Percentiles rank a stretch among this genome's conserved stretches.
Conservation (phyloP, 1,140 invertebrate species). For the Hyles euphorbiae region DNA sequence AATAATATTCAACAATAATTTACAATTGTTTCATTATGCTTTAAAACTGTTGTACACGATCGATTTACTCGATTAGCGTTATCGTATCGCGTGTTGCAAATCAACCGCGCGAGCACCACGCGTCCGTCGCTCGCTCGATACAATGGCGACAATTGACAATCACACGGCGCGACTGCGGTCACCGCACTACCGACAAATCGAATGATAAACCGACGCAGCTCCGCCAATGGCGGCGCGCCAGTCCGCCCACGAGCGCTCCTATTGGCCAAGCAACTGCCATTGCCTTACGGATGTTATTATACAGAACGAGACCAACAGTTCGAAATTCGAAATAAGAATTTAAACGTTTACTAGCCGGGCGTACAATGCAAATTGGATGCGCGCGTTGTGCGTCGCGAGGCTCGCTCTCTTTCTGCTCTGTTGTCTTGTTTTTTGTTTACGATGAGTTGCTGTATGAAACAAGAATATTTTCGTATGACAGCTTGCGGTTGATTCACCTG, state of each 20-base stretch:
- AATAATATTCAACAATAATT: constrained; percentile 11
- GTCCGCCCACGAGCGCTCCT: constrained; percentile 56
- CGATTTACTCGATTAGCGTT: constrained; percentile 41
- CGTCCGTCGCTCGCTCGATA: constrained; percentile 52
- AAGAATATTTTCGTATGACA: constrained; percentile 33
- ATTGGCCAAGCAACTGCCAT: constrained; percentile 73
- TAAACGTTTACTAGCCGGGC: constrained; percentile 64
- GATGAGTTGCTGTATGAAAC: constrained; percentile 27
- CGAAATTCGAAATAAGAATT: constrained; percentile 70
- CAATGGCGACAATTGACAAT: constrained; percentile 73
- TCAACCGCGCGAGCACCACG: constrained; percentile 42
- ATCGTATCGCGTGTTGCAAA: constrained; percentile 55
- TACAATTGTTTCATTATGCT: constrained; percentile 15
- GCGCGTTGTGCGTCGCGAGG: constrained; percentile 39
- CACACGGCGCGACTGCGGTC: constrained; percentile 62
- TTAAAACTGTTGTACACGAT: constrained; percentile 36
- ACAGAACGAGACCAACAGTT: constrained; percentile 68
- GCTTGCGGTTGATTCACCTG: constrained; percentile 23
- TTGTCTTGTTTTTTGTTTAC: constrained; percentile 43
- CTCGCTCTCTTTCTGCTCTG: constrained; percentile 52
- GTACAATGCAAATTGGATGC: constrained; percentile 71
- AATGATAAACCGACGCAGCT: constrained; percentile 52
- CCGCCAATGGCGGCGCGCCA: constrained; percentile 49
- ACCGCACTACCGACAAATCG: constrained; percentile 61
- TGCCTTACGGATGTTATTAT: constrained; percentile 72